Base-by-base conservation (phyloP, 2,888 invertebrate genomes). In the Sialis fuliginosa region DNA sequence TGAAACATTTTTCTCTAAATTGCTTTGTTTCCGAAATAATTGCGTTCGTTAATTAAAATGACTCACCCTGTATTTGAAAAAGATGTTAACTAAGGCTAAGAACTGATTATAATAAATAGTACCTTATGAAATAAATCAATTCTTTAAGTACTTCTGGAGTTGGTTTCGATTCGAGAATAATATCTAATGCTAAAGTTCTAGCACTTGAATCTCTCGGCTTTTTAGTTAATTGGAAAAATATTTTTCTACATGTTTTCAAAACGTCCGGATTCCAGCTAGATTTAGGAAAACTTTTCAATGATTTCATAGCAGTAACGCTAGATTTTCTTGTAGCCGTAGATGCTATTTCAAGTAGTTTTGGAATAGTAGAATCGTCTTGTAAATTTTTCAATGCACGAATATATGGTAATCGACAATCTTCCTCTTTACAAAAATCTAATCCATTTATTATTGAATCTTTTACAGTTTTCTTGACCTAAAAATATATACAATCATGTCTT, bases 381-480 rank as follows among this genome's bases (percentile, higher is more conserved):
- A 87, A 68, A 64, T 87, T 88, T 53, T 78, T 77, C 39, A 87
- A 61, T 0, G 80, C 79, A 46, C 82, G 68, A 33, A 87, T 65
- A 55, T 74, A 79, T 43, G 71, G 67, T 22, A 71, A 61, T 48
- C 71, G 69, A 54, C 82, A 81, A 1, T 68, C 68, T 40, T 69
- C 70, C 5, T 71, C 10, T 52, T 62, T 60, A 6, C 60, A 55
- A 33, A 58, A 57, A 37, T 62, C 60, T 13, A 65, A 54, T 45
- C 60, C 58, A 43, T 65, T 61, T 6, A 62, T 42, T 3, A 69
- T 56, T 1, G 58, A 56, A 48, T 57, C 62, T 55, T 64, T 61
- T 1, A 68, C 64, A 22, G 62, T 60, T 43, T 58, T 54, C 13
- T 61, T 52, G 22, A 65, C 50, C 67, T 69, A 50, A 33, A 58